A percentile compares a stretch with the other conserved stretches of the same genome.
Evolutionary conservation across 2,113 vertebrate genomes (phyloP).

Genomic region (Clarias magur): DNA sequence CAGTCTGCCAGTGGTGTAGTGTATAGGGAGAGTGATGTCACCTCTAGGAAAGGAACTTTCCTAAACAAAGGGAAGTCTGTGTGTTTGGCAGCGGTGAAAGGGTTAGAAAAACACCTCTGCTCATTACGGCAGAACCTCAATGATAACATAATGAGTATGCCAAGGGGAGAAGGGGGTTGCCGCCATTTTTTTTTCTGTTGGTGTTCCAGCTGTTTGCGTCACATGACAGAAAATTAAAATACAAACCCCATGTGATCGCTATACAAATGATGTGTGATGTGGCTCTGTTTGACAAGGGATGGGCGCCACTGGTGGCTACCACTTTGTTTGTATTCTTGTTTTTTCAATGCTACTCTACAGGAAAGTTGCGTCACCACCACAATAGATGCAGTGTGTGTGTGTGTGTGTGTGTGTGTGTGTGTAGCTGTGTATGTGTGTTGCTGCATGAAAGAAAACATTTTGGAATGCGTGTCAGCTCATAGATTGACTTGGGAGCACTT

Average conservation of each 20-base stretch:
- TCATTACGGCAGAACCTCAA: constrained; percentile 46
- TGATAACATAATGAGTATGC: constrained; percentile 49
- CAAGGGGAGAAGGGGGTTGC: background rate
- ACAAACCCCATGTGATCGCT: background rate
- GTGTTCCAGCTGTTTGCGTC: constrained; percentile 5
- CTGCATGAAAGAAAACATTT: constrained; percentile 60
- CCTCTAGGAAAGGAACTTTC: constrained; percentile 39
- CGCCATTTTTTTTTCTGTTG: constrained; percentile 6
- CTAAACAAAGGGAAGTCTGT: constrained; percentile 49
- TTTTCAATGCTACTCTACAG: background rate
- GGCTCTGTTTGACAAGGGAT: background rate
- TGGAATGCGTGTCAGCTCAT: constrained; percentile 46
- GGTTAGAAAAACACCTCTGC: constrained; percentile 46
- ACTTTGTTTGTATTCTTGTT: constrained; percentile 5
- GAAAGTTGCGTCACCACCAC: constrained; percentile 5
- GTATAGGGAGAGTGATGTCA: constrained; percentile 53
- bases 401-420: background rate
- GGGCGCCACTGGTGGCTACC: background rate
- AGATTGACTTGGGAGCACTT: constrained; percentile 59
- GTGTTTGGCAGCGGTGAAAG: constrained; percentile 30
- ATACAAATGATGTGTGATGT: background rate
- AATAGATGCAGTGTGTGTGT: background rate
- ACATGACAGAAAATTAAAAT: background rate
- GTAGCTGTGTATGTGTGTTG: constrained; percentile 55
- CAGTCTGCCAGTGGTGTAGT: constrained; percentile 14